Evolutionary conservation across 1,140 invertebrate species (phyloP), one percentile per base, ranked within the genome.

Genomic region (Leptonema lineaticorne): DNA sequence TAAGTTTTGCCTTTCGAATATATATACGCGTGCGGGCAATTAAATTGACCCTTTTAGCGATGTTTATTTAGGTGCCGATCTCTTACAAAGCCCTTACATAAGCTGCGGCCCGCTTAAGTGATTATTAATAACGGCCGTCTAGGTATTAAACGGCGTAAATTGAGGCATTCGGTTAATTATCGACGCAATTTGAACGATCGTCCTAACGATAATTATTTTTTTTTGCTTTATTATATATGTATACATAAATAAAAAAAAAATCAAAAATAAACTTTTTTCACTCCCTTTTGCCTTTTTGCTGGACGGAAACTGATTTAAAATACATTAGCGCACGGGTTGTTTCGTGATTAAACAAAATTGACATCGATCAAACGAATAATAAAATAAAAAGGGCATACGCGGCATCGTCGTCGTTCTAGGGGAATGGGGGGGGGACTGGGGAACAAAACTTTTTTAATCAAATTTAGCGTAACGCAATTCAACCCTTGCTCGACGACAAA

Each of bases 231-330:
- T n/a, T n/a, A n/a, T n/a, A n/a, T n/a, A n/a, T n/a, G n/a, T n/a
- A n/a, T n/a, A n/a, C n/a, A n/a, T n/a, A n/a, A n/a, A n/a, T n/a
- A n/a, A n/a, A n/a, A n/a, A n/a, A n/a, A n/a, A n/a, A n/a, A n/a
- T n/a, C n/a, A n/a, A n/a, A n/a, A n/a, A n/a, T n/a, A n/a, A n/a
- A n/a, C n/a, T n/a, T n/a, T n/a, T n/a, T n/a, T n/a, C n/a, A n/a
- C n/a, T n/a, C n/a, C n/a, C n/a, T n/a, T n/a, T n/a, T n/a, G n/a
- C n/a, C n/a, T n/a, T n/a, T n/a, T n/a, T n/a, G n/a, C n/a, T n/a
- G n/a, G n/a, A n/a, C n/a, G n/a, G n/a, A 53, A 53, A 53, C 48
- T 53, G 48, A 53, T 53, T 53, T 53, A 53, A 53, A 53, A 53
- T 53, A 53, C 48, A 53, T 53, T 53, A 53, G 22, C 24, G 37